Conservation (phyloP, 2,888 invertebrate species). For the Notodonta dromedarius region DNA sequence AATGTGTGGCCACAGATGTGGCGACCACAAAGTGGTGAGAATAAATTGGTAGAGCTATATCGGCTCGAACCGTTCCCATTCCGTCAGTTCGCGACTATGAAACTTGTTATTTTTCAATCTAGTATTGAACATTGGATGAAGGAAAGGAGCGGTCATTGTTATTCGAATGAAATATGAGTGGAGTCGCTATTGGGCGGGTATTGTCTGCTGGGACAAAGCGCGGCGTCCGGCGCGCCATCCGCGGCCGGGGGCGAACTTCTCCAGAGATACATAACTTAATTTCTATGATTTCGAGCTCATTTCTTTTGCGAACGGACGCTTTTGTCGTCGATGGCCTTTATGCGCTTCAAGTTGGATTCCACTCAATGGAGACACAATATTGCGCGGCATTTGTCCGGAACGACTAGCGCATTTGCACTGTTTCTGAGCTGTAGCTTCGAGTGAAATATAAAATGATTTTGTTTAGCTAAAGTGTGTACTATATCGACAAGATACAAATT, state of each 20-base stretch:
- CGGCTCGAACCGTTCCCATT: constrained; percentile 26
- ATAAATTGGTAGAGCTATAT: constrained; percentile 32
- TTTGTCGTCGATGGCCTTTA: constrained; percentile 71
- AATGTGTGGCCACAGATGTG: constrained; percentile 43
- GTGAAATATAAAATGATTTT: constrained; percentile 61
- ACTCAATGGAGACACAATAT: constrained; percentile 68
- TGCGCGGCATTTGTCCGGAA: constrained; percentile 69
- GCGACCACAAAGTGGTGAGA: constrained; percentile 40
- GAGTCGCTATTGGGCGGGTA: constrained; percentile 60
- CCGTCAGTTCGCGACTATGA: constrained; percentile 32
- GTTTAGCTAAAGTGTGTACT: constrained; percentile 35
- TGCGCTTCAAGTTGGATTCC: constrained; percentile 62
- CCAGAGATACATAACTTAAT: constrained; percentile 72
- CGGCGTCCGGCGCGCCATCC: constrained; percentile 41
- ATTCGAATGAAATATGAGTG: constrained; percentile 73
- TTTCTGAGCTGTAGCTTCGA: constrained; percentile 43
- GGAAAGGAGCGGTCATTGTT: constrained; percentile 68
- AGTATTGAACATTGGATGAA: constrained; percentile 66
- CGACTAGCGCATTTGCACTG: constrained; percentile 67
- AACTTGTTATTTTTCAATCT: constrained; percentile 54
- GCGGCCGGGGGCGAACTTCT: constrained; percentile 56
- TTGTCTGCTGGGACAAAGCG: constrained; percentile 69
- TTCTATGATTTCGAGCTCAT: constrained; percentile 69
- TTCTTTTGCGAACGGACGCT: constrained; percentile 56
- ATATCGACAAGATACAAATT: too few relatives aligned